phyloP scores from a whole-genome alignment of 2,797 vertebrate genomes.

The Acipenser oxyrinchus region DNA sequence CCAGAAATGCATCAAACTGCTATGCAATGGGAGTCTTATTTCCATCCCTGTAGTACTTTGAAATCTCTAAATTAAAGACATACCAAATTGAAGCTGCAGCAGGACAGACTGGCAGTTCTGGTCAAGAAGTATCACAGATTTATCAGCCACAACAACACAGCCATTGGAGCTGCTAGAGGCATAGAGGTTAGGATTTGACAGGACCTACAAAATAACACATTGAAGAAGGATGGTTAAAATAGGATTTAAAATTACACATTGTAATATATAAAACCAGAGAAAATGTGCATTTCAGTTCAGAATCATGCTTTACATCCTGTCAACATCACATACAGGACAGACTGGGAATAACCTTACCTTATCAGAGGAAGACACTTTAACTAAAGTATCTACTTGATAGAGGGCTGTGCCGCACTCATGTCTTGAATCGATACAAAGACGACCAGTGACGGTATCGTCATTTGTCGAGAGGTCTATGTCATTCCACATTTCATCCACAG shows the following conservation, averaged over 20 bases:
- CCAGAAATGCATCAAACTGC: too few species aligned
- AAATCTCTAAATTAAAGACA: slow-evolving; percentile 15
- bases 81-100: slow-evolving; percentile 81
- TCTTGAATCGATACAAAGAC: slow-evolving; percentile 52
- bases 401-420: slow-evolving; percentile 69
- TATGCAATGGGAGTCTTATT: too few species aligned
- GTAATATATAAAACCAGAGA: neutral
- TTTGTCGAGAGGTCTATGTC: slow-evolving; percentile 77
- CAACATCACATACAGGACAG: neutral
- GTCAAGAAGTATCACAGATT: slow-evolving; percentile 81
- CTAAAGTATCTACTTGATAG: slow-evolving; percentile 80
- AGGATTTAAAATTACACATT: neutral
- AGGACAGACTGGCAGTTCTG: slow-evolving; percentile 66
- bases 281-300: neutral
- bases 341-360: slow-evolving; percentile 56
- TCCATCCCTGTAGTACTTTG: too few species aligned
- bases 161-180: slow-evolving; percentile 61
- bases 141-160: slow-evolving; percentile 72
- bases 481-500: slow-evolving; percentile 70
- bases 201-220: slow-evolving; percentile 49
- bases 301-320: too few species aligned
- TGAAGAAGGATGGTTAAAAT: slow-evolving; percentile 7
- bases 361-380: slow-evolving; percentile 69
- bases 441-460: slow-evolving; percentile 74
- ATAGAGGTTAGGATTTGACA: slow-evolving; percentile 55